Evolutionary conservation across 2,888 invertebrate species (phyloP).

Genomic region (Drosophila kanekoi): DNA sequence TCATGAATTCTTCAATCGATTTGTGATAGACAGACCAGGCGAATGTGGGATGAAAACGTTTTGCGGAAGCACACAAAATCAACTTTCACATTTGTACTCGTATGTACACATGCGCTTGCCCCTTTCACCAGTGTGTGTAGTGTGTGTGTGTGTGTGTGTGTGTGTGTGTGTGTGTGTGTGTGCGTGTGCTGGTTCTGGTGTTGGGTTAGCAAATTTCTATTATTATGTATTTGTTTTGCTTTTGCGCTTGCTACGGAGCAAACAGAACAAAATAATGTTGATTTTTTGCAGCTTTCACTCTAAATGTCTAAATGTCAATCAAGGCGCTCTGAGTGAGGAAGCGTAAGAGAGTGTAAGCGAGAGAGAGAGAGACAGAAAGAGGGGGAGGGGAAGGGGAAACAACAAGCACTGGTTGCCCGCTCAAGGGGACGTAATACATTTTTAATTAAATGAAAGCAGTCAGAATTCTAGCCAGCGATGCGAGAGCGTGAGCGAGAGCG

Average conservation of each 20-base stretch:
- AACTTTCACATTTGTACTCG: slow-evolving; percentile 4
- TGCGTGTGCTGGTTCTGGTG: background rate
- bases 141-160: too few relatives aligned
- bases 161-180: background rate
- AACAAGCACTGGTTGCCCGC: slow-evolving; percentile 26
- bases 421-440: slow-evolving; percentile 58
- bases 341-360: background rate
- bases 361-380: background rate
- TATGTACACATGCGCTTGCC: slow-evolving; percentile 21
- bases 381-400: background rate
- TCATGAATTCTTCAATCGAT: background rate
- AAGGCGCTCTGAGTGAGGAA: slow-evolving; percentile 18
- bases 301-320: slow-evolving; percentile 65
- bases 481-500: too few relatives aligned
- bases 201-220: slow-evolving; percentile 54
- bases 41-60: slow-evolving; percentile 22
- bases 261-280: slow-evolving; percentile 58
- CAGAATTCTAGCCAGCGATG: slow-evolving; percentile 42
- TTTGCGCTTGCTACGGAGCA: slow-evolving; percentile 38
- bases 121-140: background rate
- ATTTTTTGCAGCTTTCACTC: slow-evolving; percentile 61
- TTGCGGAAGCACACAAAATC: slow-evolving; percentile 7
- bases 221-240: slow-evolving; percentile 63
- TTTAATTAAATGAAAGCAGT: slow-evolving; percentile 73
- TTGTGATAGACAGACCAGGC: background rate